Conservation (phyloP, 1,140 invertebrate species). For the Galleria mellonella region DNA sequence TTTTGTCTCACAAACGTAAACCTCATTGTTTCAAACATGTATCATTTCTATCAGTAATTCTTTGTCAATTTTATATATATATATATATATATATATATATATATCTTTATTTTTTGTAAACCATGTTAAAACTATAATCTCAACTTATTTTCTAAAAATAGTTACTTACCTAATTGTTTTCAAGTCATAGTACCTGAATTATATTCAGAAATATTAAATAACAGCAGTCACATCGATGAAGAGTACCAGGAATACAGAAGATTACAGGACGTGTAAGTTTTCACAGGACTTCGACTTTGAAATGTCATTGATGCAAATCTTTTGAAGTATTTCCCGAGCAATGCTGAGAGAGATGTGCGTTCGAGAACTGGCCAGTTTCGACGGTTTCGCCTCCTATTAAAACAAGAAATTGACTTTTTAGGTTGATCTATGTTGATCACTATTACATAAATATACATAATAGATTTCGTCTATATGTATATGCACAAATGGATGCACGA, state of each 20-base stretch:
- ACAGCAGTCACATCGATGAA: neutral
- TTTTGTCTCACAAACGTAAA: too few relatives aligned
- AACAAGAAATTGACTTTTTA: slow-evolving; percentile 3
- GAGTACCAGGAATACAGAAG: slow-evolving; percentile 15
- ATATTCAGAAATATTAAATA: neutral
- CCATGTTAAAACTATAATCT: neutral
- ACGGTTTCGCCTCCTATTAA: slow-evolving; percentile 65
- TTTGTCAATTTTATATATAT: too few relatives aligned
- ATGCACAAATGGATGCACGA: too few relatives aligned
- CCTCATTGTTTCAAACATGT: too few relatives aligned
- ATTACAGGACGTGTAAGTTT: slow-evolving; percentile 90
- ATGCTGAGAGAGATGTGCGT: slow-evolving; percentile 85
- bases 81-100: too few relatives aligned
- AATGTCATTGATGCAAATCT: slow-evolving; percentile 90
- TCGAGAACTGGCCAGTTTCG: slow-evolving; percentile 77
- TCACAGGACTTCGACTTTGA: slow-evolving; percentile 93
- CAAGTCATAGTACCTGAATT: neutral
- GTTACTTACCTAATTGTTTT: neutral
- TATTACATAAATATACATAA: too few relatives aligned
- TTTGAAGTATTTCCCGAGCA: slow-evolving; percentile 86
- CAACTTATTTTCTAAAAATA: neutral
- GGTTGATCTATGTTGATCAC: neutral
- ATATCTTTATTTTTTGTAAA: neutral
- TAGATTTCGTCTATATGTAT: too few relatives aligned
- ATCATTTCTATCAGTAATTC: too few relatives aligned